Conservation (phyloP, 2,797 vertebrate species). For the Manis pentadactyla region DNA sequence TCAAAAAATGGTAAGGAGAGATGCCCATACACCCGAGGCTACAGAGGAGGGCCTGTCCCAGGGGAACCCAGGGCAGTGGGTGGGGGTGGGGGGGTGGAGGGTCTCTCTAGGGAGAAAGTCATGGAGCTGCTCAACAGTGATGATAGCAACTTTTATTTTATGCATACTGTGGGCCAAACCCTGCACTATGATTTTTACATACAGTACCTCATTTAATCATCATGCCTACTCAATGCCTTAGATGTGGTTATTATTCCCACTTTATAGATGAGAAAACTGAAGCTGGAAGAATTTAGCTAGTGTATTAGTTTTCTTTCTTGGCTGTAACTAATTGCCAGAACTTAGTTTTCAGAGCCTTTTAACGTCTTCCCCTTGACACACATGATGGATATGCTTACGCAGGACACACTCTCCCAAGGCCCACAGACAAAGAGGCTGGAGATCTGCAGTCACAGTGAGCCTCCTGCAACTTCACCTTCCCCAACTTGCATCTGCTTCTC, state of each 20-base stretch:
- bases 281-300: background rate
- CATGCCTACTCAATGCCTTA: background rate
- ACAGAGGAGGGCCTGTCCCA: background rate
- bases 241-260: background rate
- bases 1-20: background rate
- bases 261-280: background rate
- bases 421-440: background rate
- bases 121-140: background rate
- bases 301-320: background rate
- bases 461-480: no score
- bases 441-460: fast-evolving
- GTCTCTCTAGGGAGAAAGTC: background rate
- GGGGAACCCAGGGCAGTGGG: background rate
- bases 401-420: background rate
- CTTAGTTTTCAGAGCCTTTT: background rate
- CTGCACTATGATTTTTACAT: background rate
- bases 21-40: background rate
- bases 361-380: background rate
- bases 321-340: background rate
- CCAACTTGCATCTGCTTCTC: fast-evolving
- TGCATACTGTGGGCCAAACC: background rate
- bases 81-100: no score
- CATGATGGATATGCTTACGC: background rate
- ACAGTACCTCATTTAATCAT: background rate
- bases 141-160: background rate